Percentiles rank a stretch among this genome's conserved stretches.
These are phyloP conservation scores for Lasioglossum vierecki DNA, from an alignment of 2,888 invertebrate species.

Conservation along the genomic window DNA sequence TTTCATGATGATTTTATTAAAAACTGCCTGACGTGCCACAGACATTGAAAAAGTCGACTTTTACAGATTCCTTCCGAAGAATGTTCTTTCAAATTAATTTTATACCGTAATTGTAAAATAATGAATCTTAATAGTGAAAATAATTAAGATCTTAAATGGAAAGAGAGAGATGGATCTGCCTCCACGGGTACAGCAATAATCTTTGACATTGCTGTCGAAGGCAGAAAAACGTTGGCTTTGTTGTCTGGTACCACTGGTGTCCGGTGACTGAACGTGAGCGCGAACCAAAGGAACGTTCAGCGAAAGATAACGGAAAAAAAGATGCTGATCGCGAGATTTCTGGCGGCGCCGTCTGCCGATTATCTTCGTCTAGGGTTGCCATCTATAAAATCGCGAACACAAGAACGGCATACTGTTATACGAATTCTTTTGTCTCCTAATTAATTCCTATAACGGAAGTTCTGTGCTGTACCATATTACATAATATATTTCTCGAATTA, in stretches of 20 bases:
- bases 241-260: slow-evolving; percentile 55
- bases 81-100: no score
- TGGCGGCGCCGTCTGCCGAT: slow-evolving; percentile 61
- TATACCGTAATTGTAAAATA: no score
- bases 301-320: slow-evolving; percentile 55
- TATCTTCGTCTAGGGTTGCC: slow-evolving; percentile 26
- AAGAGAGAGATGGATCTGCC: neutral
- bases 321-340: slow-evolving; percentile 66
- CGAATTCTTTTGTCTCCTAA: no score
- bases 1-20: neutral
- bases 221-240: slow-evolving; percentile 44
- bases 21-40: neutral
- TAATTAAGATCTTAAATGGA: neutral
- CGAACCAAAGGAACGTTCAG: slow-evolving; percentile 33
- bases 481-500: no score
- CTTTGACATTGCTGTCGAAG: slow-evolving; percentile 34
- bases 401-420: no score
- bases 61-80: no score
- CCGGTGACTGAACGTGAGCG: slow-evolving; percentile 65
- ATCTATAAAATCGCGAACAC: no score
- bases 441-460: no score
- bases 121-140: no score
- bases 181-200: neutral
- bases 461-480: no score
- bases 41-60: no score